phyloP scores from a whole-genome alignment of 2,113 vertebrate genomes.

The Spermophilus dauricus region DNA sequence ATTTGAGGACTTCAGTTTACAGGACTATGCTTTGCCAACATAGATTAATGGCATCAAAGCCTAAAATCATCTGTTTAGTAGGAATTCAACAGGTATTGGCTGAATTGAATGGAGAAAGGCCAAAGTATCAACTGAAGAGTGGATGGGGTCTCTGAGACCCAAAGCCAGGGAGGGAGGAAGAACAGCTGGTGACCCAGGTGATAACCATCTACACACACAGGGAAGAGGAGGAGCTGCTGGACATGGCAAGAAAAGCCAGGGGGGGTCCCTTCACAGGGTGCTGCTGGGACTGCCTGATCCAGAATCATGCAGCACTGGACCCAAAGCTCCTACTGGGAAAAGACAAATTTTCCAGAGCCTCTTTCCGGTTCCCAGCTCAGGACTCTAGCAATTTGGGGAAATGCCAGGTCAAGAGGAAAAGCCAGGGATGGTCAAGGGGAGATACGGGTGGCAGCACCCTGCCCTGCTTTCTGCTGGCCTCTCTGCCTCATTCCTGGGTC shows the following conservation, averaged over 20 bases:
- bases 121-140: neutral
- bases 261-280: accelerated
- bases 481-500: neutral
- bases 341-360: neutral
- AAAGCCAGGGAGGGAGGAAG: neutral
- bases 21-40: neutral
- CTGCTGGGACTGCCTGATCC: neutral
- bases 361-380: neutral
- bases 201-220: neutral
- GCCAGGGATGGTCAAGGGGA: neutral
- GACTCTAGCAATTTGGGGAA: neutral
- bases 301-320: neutral
- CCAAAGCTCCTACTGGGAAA: neutral
- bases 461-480: neutral
- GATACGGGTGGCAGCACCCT: accelerated
- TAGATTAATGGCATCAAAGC: neutral
- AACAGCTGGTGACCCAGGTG: neutral
- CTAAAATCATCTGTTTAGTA: neutral
- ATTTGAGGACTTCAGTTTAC: neutral
- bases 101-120: neutral
- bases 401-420: neutral
- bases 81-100: neutral
- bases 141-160: neutral
- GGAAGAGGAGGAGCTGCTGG: neutral
- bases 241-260: neutral